Conservation (phyloP, 2,113 vertebrate genomes). For the Leptosomus discolor region DNA sequence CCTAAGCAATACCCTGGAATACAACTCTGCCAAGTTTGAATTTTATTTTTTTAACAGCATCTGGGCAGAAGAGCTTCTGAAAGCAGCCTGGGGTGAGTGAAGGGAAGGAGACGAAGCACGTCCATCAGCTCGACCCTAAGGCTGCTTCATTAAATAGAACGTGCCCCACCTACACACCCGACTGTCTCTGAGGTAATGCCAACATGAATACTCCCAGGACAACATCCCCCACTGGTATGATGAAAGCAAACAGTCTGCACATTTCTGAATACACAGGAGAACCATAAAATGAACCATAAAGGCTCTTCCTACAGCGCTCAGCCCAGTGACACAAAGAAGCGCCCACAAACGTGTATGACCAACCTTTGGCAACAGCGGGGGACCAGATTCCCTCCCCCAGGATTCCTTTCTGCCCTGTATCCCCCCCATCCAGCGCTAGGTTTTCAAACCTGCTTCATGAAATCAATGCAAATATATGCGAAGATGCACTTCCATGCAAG, state of each 20-base stretch:
- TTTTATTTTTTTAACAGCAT: not conserved
- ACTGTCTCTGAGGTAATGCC: rapidly evolving
- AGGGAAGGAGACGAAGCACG: not conserved
- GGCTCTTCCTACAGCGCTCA: not conserved
- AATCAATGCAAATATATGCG: not conserved
- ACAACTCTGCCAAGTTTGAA: not conserved
- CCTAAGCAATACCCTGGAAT: not conserved
- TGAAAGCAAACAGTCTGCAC: rapidly evolving
- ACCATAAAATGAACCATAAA: rapidly evolving
- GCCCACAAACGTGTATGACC: rapidly evolving
- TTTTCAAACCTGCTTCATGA: rapidly evolving
- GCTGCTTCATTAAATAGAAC: not conserved
- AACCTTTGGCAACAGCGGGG: not conserved
- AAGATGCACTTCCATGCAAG: not conserved
- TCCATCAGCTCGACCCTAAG: not conserved
- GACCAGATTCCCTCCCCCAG: not conserved
- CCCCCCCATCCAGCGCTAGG: not conserved
- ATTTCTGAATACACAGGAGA: rapidly evolving
- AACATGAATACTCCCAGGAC: rapidly evolving
- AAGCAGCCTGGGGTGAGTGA: not conserved
- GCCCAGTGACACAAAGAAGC: not conserved
- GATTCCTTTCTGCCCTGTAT: not conserved
- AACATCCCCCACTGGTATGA: rapidly evolving
- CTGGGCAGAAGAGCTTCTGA: not conserved
- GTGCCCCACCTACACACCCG: rapidly evolving